Evolutionary conservation across 1,140 invertebrate genomes (phyloP), one percentile per base, ranked within the genome.

Genomic region (Micrasema minimum): DNA sequence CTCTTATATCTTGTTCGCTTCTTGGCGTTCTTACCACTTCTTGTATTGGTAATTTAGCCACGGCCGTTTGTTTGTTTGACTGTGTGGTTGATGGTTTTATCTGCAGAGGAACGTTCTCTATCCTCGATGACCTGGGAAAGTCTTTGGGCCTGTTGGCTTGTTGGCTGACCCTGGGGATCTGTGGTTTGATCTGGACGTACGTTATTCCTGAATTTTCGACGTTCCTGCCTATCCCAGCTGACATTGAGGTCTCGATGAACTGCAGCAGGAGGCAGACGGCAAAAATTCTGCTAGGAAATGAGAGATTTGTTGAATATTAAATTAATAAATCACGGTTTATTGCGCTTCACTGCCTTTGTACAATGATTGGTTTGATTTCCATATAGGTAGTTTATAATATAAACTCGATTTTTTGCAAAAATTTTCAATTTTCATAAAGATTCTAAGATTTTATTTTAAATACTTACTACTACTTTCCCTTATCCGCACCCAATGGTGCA

Each of bases 101-200:
- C 41, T 73, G 72, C 5, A 79, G 48, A 0, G 78, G 72, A n/a
- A 79, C 20, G 11, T 77, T 78, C 68, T 80, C 79, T 26, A 78
- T 78, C 48, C 71, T 77, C 6, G 77, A 76, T 20, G 78, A 76
- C 38, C 62, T 67, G 2, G 22, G 23, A 11, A 43, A 50, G 9
- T 72, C 69, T 38, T 41, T 22, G 18, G 68, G 35, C 48, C 35
- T 66, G 37, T 26, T 64, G 64, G 14, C 46, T 0, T 51, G 20
- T 23, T 45, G 48, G 38, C 14, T 2, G 55, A 11, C 64, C 38
- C 53, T 66, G 10, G 50, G 43, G 1, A 69, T 70, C 11, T 72
- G 18, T 6, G 76, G 77, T 64, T 79, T 77, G 57, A 77, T 78
- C 48, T 79, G 77, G 16, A 80, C 76, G 55, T 78, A 79, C 2